Base-by-base conservation (phyloP, 1,140 invertebrate species). In the Cotesia typhae region DNA sequence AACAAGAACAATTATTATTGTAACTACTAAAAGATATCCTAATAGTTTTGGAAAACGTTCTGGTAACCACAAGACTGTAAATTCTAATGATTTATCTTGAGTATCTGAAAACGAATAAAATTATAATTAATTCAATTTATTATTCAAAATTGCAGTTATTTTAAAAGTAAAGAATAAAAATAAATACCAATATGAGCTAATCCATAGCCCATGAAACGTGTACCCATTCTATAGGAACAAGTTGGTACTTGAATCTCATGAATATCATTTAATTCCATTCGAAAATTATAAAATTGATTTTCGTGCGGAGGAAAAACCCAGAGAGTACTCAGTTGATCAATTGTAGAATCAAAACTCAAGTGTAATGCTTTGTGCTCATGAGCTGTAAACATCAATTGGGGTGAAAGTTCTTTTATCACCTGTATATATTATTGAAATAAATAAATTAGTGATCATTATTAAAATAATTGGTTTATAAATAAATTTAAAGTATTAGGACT, bases 141-240 rank as follows among this genome's bases (percentile, higher is more conserved):
- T n/a, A 53, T 53, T 37, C 3, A 28, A 37, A 28, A 35, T 72
- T 66, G 37, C 3, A 9, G 47, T 57, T 51, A 12, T 36, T 65
- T 36, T 28, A 20, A 1, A 5, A 52, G 12, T 47, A 10, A 52
- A 14, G 35, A n/a, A 51, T 67, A 71, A 61, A 73, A 65, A 73
- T 69, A 57, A 12, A 53, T 89, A 97, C 95, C 92, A 72, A 97
- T 88, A 67, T 95, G 87, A 4, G 93, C 93, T 74, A 92, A 91
- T 52, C 95, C 95, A 87, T 93, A 97, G 14, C 95, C 96, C 83
- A 96, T 95, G 73, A 93, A 88, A 7, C 80, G 77, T 20, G 92
- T 93, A 2, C 96, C 96, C 96, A 98, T 98, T 80, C 96, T 90
- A 84, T 98, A 98, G 4, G 95, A 97, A 85, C 94, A 97, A 0